Conservation (phyloP, 2,113 vertebrate genomes). For the Scopus umbretta region DNA sequence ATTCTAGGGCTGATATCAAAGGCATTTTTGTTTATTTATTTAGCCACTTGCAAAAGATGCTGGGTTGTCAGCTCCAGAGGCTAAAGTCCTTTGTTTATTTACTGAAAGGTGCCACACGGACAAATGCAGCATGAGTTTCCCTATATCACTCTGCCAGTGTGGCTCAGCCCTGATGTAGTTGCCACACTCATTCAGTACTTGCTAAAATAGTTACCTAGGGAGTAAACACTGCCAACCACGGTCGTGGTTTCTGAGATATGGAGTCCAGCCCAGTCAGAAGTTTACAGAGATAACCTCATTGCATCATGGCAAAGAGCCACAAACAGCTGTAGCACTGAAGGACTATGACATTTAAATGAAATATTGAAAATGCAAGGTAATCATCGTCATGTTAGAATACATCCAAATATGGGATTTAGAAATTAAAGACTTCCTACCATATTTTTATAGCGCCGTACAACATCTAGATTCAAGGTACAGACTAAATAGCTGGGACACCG, state of each 20-base stretch:
- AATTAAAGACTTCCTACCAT: background rate
- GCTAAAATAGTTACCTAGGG: background rate
- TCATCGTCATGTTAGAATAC: background rate
- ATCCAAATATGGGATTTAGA: background rate
- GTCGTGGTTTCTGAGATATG: background rate
- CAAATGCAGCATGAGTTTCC: background rate
- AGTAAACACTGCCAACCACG: background rate
- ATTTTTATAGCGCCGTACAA: background rate
- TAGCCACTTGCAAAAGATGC: background rate
- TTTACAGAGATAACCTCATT: slow-evolving; percentile 35
- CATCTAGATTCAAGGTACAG: background rate
- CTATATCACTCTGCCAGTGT: background rate
- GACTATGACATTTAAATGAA: background rate
- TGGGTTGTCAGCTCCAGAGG: background rate
- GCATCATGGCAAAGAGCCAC: background rate
- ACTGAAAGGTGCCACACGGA: background rate
- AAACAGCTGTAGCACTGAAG: background rate
- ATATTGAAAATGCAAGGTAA: background rate
- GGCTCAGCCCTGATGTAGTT: background rate
- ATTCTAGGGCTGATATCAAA: background rate
- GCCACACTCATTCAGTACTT: background rate
- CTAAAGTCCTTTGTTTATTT: background rate
- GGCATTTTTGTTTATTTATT: background rate
- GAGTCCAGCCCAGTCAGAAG: background rate
- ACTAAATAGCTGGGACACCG: background rate